Evolutionary conservation across 1,140 invertebrate species (phyloP).

Genomic region (Sweltsa coloradensis): DNA sequence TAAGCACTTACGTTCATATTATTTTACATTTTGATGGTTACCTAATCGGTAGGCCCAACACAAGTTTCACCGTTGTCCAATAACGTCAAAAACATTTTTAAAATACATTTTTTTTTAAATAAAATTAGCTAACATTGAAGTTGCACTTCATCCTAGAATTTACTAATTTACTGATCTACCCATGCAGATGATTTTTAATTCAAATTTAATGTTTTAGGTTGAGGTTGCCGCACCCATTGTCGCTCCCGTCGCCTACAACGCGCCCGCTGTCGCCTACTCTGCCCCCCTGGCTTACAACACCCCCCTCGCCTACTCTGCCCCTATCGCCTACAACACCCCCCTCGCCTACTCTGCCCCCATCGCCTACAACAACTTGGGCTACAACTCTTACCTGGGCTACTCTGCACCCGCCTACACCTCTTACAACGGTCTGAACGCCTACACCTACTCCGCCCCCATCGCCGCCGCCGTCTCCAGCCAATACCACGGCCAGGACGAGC

Average conservation of each 20-base stretch:
- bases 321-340: neutral
- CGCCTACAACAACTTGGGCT: neutral
- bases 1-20: too few relatives aligned
- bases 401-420: neutral
- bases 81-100: too few relatives aligned
- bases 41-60: too few relatives aligned
- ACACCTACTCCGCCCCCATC: slow-evolving; percentile 1
- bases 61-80: too few relatives aligned
- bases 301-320: neutral
- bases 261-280: neutral
- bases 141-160: too few relatives aligned
- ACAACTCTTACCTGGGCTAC: neutral
- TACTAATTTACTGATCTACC: too few relatives aligned
- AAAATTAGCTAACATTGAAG: too few relatives aligned
- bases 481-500: slow-evolving; percentile 47
- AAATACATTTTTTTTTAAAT: too few relatives aligned
- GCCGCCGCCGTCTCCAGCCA: slow-evolving; percentile 25
- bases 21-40: too few relatives aligned
- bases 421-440: slow-evolving; percentile 3
- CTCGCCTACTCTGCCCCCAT: neutral
- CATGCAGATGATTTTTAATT: too few relatives aligned
- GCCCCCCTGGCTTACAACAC: neutral
- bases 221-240: slow-evolving; percentile 45
- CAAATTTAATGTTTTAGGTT: too few relatives aligned
- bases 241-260: slow-evolving; percentile 38